Evolutionary conservation across 2,888 invertebrate species (phyloP).

Genomic region (Temnothorax unifasciatus): DNA sequence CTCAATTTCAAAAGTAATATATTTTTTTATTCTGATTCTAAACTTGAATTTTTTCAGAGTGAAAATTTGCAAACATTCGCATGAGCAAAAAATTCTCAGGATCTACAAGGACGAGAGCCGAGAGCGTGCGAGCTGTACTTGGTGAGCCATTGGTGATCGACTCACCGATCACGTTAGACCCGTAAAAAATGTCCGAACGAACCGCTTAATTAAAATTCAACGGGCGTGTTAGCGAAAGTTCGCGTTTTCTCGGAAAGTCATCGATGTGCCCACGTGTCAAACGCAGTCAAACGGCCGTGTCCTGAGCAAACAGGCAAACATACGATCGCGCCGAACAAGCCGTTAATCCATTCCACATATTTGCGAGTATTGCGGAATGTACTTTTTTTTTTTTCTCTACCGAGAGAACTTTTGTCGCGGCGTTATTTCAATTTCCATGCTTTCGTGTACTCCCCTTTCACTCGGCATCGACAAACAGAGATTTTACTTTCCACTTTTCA

Average conservation of each 20-base stretch:
- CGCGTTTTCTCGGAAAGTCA: slow-evolving; percentile 67
- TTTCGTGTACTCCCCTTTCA: slow-evolving; percentile 46
- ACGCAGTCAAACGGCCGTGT: slow-evolving; percentile 67
- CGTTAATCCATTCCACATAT: slow-evolving; percentile 51
- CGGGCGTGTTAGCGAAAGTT: slow-evolving; percentile 76
- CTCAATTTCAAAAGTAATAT: slow-evolving; percentile 8
- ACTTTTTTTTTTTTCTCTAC: not conserved
- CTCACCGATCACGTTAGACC: not conserved
- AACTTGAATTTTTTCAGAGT: not conserved
- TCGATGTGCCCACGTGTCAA: slow-evolving; percentile 67
- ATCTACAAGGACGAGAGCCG: not conserved
- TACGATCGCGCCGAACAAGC: not conserved
- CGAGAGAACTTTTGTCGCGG: slow-evolving; percentile 33
- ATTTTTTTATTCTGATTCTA: slow-evolving; percentile 19
- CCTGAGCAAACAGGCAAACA: slow-evolving; percentile 52
- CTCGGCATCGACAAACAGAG: slow-evolving; percentile 22
- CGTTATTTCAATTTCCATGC: slow-evolving; percentile 30
- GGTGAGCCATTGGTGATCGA: not conserved
- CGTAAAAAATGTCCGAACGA: slow-evolving; percentile 36
- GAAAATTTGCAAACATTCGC: not conserved
- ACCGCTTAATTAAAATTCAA: slow-evolving; percentile 70
- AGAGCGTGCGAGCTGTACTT: not conserved
- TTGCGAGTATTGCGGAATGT: slow-evolving; percentile 3
- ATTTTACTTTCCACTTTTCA: slow-evolving; percentile 42
- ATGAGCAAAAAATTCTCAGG: not conserved